A percentile compares a stretch with the other conserved stretches of the same genome.
These are phyloP conservation scores for Drosophila watanabei DNA, from an alignment of 1,140 invertebrate species.

Conservation along the genomic window DNA sequence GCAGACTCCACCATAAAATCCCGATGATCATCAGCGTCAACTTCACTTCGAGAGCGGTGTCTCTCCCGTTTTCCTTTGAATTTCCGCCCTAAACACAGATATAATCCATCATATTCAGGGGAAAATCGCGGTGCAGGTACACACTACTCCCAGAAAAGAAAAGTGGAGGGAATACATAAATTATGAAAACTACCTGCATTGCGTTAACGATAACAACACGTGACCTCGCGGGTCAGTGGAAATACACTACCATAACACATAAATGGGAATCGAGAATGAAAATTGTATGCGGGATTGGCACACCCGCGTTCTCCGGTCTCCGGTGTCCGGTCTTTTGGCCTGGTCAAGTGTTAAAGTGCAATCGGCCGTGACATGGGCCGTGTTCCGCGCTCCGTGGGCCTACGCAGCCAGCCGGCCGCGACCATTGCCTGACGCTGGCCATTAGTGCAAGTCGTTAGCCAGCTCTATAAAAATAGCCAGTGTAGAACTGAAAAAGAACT, in stretches of 20 bases:
- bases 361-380: slow-evolving; percentile 70
- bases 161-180: slow-evolving; percentile 44
- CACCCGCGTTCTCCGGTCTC: slow-evolving; percentile 34
- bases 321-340: slow-evolving; percentile 41
- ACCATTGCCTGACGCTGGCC: slow-evolving; percentile 65
- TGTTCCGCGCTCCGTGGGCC: slow-evolving; percentile 24
- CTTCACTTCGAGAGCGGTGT: slow-evolving; percentile 28
- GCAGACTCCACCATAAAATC: slow-evolving; percentile 56
- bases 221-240: slow-evolving; percentile 62
- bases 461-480: slow-evolving; percentile 47
- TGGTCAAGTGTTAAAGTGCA: slow-evolving; percentile 83
- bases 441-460: slow-evolving; percentile 75
- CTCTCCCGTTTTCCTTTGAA: slow-evolving; percentile 63
- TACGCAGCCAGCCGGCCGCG: slow-evolving; percentile 52
- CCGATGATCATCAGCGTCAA: slow-evolving; percentile 55
- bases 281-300: slow-evolving; percentile 30
- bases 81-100: slow-evolving; percentile 61
- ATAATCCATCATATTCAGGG: slow-evolving; percentile 71
- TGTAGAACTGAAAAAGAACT: slow-evolving; percentile 43
- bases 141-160: neutral
- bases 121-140: slow-evolving; percentile 72
- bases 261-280: slow-evolving; percentile 38
- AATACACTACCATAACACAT: slow-evolving; percentile 12
- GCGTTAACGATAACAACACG: slow-evolving; percentile 72
- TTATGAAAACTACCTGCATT: slow-evolving; percentile 65